phyloP scores from a whole-genome alignment of 2,888 invertebrate species.

The Pedicia rivosa region DNA sequence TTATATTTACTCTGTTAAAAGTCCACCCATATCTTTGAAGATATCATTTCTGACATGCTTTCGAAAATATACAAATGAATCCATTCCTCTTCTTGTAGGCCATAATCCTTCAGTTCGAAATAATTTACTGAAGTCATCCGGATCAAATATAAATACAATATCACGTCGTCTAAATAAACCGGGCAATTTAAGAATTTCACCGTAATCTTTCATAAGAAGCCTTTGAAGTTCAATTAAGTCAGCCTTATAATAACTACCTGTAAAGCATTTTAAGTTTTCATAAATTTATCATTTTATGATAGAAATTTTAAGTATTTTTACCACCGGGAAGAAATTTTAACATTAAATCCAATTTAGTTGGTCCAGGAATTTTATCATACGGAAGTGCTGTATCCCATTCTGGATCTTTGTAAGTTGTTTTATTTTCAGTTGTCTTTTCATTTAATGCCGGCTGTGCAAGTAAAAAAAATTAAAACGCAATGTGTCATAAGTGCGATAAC shows the following conservation, averaged over 20 bases:
- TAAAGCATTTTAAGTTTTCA: too few relatives aligned
- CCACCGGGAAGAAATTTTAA: slow-evolving; percentile 20
- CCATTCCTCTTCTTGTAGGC: slow-evolving; percentile 4
- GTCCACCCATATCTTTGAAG: slow-evolving; percentile 17
- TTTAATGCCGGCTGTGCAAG: slow-evolving; percentile 5
- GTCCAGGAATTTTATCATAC: slow-evolving; percentile 17
- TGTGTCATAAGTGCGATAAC: too few relatives aligned
- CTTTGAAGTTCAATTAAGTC: too few relatives aligned
- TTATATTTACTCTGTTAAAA: slow-evolving; percentile 16
- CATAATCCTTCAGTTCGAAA: slow-evolving; percentile 9
- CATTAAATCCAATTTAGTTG: slow-evolving; percentile 11
- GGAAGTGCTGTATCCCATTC: slow-evolving; percentile 20
- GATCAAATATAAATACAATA: slow-evolving; percentile 7
- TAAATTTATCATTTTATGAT: not conserved
- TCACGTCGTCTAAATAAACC: slow-evolving; percentile 7
- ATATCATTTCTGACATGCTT: slow-evolving; percentile 4
- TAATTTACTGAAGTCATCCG: slow-evolving; percentile 8
- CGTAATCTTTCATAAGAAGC: slow-evolving; percentile 7
- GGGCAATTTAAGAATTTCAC: slow-evolving; percentile 6
- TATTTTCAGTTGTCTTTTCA: too few relatives aligned
- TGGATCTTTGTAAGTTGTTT: slow-evolving; percentile 10
- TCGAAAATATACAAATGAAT: slow-evolving; percentile 8
- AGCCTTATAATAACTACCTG: not conserved
- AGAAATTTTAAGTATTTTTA: slow-evolving; percentile 5
- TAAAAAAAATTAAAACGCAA: too few relatives aligned